Evolutionary conservation across 2,113 vertebrate species (phyloP).

Genomic region (Hassar affinis): DNA sequence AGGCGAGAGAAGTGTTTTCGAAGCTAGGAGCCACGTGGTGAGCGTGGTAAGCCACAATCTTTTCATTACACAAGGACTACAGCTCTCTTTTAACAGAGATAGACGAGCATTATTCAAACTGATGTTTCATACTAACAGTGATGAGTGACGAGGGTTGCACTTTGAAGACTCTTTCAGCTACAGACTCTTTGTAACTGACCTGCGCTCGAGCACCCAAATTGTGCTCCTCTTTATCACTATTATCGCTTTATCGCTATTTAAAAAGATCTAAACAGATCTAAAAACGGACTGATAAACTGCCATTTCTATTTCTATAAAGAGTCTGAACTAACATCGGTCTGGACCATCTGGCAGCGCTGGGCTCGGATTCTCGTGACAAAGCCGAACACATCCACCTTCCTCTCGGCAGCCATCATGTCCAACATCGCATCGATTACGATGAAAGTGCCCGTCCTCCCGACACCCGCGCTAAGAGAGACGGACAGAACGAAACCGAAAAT

Average conservation of each 20-base stretch:
- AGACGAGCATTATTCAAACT: no score
- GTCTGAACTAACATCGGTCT: conserved; percentile 88
- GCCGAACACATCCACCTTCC: conserved; percentile 94
- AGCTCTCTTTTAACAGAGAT: no score
- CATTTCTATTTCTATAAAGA: neutral
- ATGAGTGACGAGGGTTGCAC: no score
- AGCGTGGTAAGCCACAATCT: neutral
- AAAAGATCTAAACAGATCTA: neutral
- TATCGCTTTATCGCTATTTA: no score
- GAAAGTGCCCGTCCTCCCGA: conserved; percentile 94
- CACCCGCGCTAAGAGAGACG: conserved; percentile 81
- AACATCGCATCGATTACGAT: conserved; percentile 98
- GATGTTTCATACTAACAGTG: no score
- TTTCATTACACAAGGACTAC: no score
- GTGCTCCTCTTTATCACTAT: neutral
- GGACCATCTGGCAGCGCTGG: conserved; percentile 98
- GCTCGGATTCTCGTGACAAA: conserved; percentile 95
- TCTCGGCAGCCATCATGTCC: conserved; percentile 95
- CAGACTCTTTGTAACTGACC: no score
- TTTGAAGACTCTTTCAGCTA: no score
- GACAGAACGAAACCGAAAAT: neutral
- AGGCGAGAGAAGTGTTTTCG: neutral
- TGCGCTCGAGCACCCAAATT: neutral
- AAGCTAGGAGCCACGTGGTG: neutral
- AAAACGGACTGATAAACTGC: neutral